A percentile compares a stretch with the other conserved stretches of the same genome.
These are phyloP conservation scores for Norana najaformis DNA, from an alignment of 2,888 invertebrate species.

Conservation along the genomic window DNA sequence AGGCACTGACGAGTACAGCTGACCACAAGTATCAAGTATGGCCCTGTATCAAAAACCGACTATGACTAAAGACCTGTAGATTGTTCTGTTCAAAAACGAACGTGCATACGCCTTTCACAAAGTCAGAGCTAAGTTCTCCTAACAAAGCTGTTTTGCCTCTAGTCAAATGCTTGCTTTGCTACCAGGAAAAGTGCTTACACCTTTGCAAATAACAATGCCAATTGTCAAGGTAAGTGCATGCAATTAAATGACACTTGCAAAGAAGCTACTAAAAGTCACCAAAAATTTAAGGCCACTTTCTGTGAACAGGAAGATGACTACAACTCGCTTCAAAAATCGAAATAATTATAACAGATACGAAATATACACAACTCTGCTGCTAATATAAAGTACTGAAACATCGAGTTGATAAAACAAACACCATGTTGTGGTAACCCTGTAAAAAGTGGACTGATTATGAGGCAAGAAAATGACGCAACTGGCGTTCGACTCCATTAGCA, in stretches of 20 bases:
- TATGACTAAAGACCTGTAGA: neutral
- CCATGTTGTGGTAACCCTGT: neutral
- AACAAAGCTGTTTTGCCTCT: no score
- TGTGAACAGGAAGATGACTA: neutral
- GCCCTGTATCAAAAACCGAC: neutral
- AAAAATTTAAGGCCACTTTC: neutral
- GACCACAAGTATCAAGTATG: neutral
- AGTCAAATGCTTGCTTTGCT: no score
- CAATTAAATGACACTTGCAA: neutral
- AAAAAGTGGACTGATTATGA: neutral
- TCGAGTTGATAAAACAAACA: neutral
- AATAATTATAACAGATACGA: neutral
- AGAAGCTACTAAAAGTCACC: neutral
- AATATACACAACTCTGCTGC: conserved; percentile 10
- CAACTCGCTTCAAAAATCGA: neutral
- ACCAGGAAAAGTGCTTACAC: neutral
- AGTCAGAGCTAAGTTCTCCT: neutral
- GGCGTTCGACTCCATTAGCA: no score
- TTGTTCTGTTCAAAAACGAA: neutral
- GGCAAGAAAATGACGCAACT: no score
- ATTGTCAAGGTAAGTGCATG: neutral
- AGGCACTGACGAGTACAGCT: neutral
- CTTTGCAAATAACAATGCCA: neutral
- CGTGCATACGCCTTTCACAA: neutral
- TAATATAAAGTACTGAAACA: neutral